These are phyloP conservation scores for Blennius ocellaris DNA, from an alignment of 2,113 vertebrate species.

Conservation along the genomic window DNA sequence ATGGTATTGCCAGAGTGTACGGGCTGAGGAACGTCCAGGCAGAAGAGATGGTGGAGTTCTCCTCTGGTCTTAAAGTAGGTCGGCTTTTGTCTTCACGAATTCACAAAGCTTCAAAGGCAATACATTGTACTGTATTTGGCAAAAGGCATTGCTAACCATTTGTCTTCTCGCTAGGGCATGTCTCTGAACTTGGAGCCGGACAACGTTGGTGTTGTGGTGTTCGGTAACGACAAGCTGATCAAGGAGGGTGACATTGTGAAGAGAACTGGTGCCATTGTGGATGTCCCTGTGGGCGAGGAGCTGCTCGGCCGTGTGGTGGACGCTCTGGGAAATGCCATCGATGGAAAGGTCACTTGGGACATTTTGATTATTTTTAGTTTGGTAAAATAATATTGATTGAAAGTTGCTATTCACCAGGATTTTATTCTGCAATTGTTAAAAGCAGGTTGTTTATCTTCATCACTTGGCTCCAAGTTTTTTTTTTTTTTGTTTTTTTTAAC, in stretches of 20 bases:
- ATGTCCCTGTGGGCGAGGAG: conserved; percentile 95
- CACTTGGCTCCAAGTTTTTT: too few relatives aligned
- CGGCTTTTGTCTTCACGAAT: not conserved
- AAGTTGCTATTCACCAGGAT: too few relatives aligned
- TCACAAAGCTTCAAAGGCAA: too few relatives aligned
- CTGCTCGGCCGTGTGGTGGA: conserved; percentile 97
- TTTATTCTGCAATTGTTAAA: too few relatives aligned
- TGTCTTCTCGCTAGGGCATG: conserved; percentile 88
- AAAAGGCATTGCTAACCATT: not conserved
- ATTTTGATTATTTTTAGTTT: not conserved
- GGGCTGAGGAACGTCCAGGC: conserved; percentile 97
- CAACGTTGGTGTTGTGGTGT: conserved; percentile 99
- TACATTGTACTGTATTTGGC: too few relatives aligned
- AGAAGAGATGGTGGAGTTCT: conserved; percentile 99
- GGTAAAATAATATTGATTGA: too few relatives aligned
- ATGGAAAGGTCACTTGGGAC: conserved; percentile 90
- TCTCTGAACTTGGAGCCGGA: conserved; percentile 99
- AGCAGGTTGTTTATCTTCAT: too few relatives aligned
- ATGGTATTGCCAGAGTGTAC: conserved; percentile 97
- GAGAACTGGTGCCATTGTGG: conserved; percentile 97
- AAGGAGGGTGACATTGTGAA: conserved; percentile 98
- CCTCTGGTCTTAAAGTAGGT: conserved; percentile 94
- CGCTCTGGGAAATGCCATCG: conserved; percentile 95
- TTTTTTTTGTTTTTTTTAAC: too few relatives aligned
- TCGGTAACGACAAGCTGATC: conserved; percentile 98